Percentiles rank a stretch among this genome's conserved stretches.
Evolutionary conservation across 2,888 invertebrate genomes (phyloP).

Genomic region (Harpalus rufipes): DNA sequence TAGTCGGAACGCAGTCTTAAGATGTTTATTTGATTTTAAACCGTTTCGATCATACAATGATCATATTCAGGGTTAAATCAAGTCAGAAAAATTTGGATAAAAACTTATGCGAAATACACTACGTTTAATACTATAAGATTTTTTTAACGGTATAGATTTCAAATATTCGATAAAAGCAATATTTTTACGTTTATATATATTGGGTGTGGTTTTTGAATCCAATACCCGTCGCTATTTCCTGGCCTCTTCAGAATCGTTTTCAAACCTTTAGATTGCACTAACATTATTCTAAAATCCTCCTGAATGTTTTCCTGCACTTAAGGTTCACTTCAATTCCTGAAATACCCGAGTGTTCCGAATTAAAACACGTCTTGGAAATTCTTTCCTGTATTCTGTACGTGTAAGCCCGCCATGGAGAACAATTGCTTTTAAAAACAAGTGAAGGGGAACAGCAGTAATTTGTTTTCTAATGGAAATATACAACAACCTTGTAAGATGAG

Average conservation of each 20-base stretch:
- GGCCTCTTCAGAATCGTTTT: constrained; percentile 2
- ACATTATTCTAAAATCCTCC: not conserved
- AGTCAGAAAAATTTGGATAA: no score
- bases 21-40: no score
- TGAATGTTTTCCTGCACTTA: not conserved
- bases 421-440: constrained; percentile 46
- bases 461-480: constrained; percentile 48
- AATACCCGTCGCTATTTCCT: not conserved
- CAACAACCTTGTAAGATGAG: constrained; percentile 34
- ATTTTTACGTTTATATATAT: not conserved
- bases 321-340: not conserved
- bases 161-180: not conserved
- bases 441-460: constrained; percentile 35
- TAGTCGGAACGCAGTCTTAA: no score
- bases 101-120: no score
- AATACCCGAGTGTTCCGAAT: not conserved
- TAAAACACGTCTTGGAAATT: constrained; percentile 34
- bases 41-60: no score
- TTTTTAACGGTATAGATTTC: no score
- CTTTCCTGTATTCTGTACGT: constrained; percentile 21
- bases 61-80: no score
- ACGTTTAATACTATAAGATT: no score
- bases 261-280: not conserved
- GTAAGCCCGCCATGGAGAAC: constrained; percentile 13
- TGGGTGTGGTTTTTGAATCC: not conserved